phyloP scores from a whole-genome alignment of 2,113 vertebrate genomes.

The Anoura caudifer region DNA sequence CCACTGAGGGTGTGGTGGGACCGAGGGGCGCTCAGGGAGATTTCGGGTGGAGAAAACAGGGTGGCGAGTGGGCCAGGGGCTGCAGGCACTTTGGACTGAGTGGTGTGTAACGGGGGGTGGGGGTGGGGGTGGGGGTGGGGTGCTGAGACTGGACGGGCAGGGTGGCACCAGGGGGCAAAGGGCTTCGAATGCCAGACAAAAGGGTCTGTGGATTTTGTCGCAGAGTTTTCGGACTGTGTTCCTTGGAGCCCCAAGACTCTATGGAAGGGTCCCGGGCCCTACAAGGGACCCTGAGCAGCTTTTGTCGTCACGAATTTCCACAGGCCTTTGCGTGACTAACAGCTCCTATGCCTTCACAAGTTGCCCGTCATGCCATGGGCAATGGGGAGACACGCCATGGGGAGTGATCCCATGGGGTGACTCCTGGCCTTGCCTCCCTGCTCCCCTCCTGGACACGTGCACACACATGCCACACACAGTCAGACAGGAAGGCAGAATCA shows the following conservation, averaged over 20 bases:
- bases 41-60: not conserved
- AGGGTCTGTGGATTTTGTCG: not conserved
- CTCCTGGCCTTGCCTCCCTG: not conserved
- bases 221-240: not conserved
- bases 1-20: not conserved
- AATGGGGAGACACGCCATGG: not conserved
- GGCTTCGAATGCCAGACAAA: not conserved
- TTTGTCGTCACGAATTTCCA: not conserved
- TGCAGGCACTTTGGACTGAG: not conserved
- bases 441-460: not conserved
- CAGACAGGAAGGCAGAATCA: not conserved
- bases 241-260: not conserved
- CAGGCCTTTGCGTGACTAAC: not conserved
- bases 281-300: not conserved
- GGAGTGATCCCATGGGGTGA: rapidly evolving
- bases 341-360: not conserved
- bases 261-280: not conserved
- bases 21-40: not conserved
- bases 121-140: too few relatives aligned
- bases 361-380: rapidly evolving
- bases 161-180: not conserved
- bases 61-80: too few relatives aligned
- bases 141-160: not conserved
- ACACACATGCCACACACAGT: not conserved
- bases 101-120: not conserved